phyloP scores from a whole-genome alignment of 2,888 invertebrate species.

The Mechanitis mazaeus region DNA sequence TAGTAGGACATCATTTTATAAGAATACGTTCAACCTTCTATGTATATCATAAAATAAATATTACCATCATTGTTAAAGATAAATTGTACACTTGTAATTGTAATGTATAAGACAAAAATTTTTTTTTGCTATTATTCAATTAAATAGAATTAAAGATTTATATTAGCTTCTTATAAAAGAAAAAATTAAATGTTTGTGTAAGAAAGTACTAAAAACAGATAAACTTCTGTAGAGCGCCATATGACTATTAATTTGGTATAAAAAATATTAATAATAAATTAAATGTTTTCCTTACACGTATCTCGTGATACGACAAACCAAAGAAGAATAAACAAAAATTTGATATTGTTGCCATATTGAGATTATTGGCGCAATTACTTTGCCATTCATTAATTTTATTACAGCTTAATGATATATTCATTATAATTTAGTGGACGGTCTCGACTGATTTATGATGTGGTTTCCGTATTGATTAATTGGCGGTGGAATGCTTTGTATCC shows the following conservation, averaged over 20 bases:
- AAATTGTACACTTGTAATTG: too few species aligned
- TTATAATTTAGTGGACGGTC: conserved; percentile 32
- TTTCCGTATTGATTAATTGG: conserved; percentile 30
- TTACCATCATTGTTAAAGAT: too few species aligned
- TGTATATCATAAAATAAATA: too few species aligned
- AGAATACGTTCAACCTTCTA: too few species aligned
- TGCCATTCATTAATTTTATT: conserved; percentile 30
- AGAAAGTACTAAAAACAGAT: neutral
- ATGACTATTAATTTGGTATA: neutral
- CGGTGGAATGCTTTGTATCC: conserved; percentile 17
- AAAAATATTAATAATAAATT: neutral
- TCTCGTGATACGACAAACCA: neutral
- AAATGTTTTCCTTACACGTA: neutral
- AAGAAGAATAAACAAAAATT: conserved; percentile 9
- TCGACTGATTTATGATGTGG: conserved; percentile 31
- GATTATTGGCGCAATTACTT: conserved; percentile 23
- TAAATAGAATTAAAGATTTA: too few species aligned
- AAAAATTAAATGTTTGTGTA: too few species aligned
- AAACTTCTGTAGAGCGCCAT: neutral
- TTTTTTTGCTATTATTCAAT: too few species aligned
- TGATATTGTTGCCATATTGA: conserved; percentile 25
- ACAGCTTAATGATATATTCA: conserved; percentile 28
- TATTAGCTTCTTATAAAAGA: too few species aligned
- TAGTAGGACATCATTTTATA: too few species aligned
- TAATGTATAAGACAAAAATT: too few species aligned